Base-by-base conservation (phyloP, 1,140 invertebrate species). In the Philaenus spumarius region DNA sequence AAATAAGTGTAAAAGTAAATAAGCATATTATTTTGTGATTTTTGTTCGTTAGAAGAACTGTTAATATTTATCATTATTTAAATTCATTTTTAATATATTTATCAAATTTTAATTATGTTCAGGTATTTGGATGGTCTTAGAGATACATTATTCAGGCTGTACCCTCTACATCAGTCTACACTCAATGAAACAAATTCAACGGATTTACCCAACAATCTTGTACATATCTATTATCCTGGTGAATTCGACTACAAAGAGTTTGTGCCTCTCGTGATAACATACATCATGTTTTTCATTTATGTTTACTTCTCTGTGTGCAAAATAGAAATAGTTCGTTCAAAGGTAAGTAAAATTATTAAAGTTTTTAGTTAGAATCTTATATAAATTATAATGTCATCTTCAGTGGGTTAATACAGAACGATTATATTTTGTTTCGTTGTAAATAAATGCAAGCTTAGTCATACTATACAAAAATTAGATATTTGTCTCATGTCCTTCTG, bases 271-370 rank as follows among this genome's bases (percentile, higher is more conserved):
- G 78, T 85, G 19, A 82, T 91, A 55, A 87, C 90, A 7, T 96
- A 97, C 65, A 71, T 91, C 14, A 78, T 90, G 14, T 75, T 97
- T 11, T 95, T 96, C 70, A 73, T 93, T 3, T 97, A 96, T 67
- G 84, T 97, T 2, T 97, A 96, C 68, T 98, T 96, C 71, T 96
- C 93, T 45, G 88, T 97, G 12, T 79, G 93, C 67, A 94, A 97
- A 79, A 93, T 97, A 47, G 93, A 96, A 70, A 81, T 93, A 52
- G 86, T 98, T 12, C 90, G 91, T 67, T 96, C 92, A 1, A 95
- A 97, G 75, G 68, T 70, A 62, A 58, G 40, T 61, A 42, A 14
- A 4, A 30, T 30, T 30, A 9, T 30, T 30, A 4, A n/a, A n/a
- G n/a, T n/a, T n/a, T n/a, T n/a, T n/a, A n/a, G n/a, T n/a, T n/a